A percentile compares a stretch with the other conserved stretches of the same genome.
phyloP scores from a whole-genome alignment of 2,888 invertebrate species.

The Mycogona germanica region DNA sequence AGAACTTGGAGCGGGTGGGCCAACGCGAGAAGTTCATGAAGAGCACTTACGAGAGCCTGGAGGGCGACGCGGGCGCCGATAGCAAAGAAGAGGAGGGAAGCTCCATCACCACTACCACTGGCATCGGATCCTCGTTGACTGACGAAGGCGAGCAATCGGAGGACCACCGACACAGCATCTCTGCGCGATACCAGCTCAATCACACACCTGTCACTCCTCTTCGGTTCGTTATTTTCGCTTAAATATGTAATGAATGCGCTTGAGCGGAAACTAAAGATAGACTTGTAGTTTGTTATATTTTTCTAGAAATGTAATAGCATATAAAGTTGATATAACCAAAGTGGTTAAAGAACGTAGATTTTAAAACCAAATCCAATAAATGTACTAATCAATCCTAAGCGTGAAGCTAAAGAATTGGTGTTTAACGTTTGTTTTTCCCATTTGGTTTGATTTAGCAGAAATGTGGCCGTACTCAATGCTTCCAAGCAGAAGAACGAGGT shows the following conservation, averaged over 20 bases:
- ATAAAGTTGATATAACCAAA: too few species aligned
- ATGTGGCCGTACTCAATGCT: constrained; percentile 8
- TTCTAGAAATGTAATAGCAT: too few species aligned
- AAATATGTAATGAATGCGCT: too few species aligned
- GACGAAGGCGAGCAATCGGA: constrained; percentile 20
- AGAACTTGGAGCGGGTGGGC: constrained; percentile 36
- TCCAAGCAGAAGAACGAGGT: constrained; percentile 9
- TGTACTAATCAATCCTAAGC: too few species aligned
- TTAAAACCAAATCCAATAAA: too few species aligned
- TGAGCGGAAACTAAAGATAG: too few species aligned
- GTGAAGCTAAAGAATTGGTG: too few species aligned
- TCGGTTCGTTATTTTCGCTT: too few species aligned
- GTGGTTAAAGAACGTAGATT: too few species aligned
- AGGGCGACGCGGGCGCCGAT: constrained; percentile 38
- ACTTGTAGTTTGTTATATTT: not conserved
- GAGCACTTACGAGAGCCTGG: constrained; percentile 45
- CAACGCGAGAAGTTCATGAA: constrained; percentile 37
- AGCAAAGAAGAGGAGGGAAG: constrained; percentile 23
- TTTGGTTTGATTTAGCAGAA: constrained; percentile 1
- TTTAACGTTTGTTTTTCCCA: too few species aligned
- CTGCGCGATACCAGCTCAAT: constrained; percentile 26
- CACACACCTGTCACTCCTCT: not conserved
- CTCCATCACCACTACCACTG: constrained; percentile 23
- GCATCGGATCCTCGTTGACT: constrained; percentile 18
- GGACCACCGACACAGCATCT: constrained; percentile 25